phyloP scores from a whole-genome alignment of 2,113 vertebrate species.

The Limanda limanda region DNA sequence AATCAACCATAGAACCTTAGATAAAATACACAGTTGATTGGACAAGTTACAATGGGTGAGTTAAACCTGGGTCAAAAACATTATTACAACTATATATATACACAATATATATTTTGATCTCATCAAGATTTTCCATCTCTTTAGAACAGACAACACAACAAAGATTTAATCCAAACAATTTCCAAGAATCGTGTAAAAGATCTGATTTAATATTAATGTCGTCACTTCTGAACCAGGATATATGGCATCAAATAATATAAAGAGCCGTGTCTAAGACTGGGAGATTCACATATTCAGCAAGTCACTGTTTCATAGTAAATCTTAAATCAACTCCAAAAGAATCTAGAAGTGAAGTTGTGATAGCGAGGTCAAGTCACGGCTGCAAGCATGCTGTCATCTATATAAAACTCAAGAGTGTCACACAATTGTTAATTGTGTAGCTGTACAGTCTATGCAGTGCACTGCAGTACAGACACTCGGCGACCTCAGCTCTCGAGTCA shows the following conservation, averaged over 20 bases:
- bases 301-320: no score
- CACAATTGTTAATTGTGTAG: conserved; percentile 62
- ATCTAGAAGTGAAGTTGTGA: not conserved
- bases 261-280: not conserved
- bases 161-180: no score
- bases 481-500: conserved; percentile 48
- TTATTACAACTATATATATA: no score
- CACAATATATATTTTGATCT: no score
- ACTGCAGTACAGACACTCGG: conserved; percentile 34
- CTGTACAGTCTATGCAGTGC: conserved; percentile 37
- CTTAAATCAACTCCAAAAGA: not conserved
- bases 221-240: not conserved
- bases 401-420: conserved; percentile 2
- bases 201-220: not conserved
- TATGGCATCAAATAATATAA: not conserved
- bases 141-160: no score
- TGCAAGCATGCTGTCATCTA: not conserved
- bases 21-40: no score
- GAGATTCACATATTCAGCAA: not conserved
- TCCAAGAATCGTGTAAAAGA: no score
- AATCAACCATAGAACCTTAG: not conserved
- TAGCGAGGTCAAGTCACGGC: not conserved
- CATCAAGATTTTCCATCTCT: no score
- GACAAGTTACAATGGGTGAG: no score
- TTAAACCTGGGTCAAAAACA: no score